Conservation (phyloP, 2,113 vertebrate genomes). For the Carassius gibelio region DNA sequence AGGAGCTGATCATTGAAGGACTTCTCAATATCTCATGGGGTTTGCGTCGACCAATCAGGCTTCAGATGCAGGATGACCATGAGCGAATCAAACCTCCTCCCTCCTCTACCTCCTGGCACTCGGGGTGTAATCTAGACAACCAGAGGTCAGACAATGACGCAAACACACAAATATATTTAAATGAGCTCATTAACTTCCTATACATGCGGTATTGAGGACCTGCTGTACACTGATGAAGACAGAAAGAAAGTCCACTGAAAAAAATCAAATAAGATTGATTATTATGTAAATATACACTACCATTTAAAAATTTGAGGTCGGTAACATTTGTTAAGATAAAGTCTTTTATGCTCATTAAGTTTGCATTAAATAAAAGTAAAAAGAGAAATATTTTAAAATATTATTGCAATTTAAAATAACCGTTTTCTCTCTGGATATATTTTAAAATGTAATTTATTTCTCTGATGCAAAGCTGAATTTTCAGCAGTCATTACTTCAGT, state of each 20-base stretch:
- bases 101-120: slow-evolving; percentile 97
- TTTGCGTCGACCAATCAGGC: slow-evolving; percentile 90
- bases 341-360: background rate
- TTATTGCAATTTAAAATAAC: background rate
- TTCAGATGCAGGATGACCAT: slow-evolving; percentile 97
- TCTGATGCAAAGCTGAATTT: too few species aligned
- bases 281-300: background rate
- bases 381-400: background rate
- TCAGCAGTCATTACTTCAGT: too few species aligned
- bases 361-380: background rate
- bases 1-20: slow-evolving; percentile 91
- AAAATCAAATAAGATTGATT: too few species aligned
- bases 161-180: slow-evolving; percentile 11
- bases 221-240: background rate
- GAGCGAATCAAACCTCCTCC: slow-evolving; percentile 90
- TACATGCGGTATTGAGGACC: background rate
- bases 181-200: background rate
- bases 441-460: too few species aligned
- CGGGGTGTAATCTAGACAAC: slow-evolving; percentile 89
- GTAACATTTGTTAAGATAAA: background rate
- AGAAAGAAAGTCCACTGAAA: background rate
- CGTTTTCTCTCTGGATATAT: too few species aligned
- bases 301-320: background rate
- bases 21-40: slow-evolving; percentile 98
- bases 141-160: slow-evolving; percentile 80